Conservation (phyloP, 2,113 vertebrate genomes). For the Protobothrops mucrosquamatus region DNA sequence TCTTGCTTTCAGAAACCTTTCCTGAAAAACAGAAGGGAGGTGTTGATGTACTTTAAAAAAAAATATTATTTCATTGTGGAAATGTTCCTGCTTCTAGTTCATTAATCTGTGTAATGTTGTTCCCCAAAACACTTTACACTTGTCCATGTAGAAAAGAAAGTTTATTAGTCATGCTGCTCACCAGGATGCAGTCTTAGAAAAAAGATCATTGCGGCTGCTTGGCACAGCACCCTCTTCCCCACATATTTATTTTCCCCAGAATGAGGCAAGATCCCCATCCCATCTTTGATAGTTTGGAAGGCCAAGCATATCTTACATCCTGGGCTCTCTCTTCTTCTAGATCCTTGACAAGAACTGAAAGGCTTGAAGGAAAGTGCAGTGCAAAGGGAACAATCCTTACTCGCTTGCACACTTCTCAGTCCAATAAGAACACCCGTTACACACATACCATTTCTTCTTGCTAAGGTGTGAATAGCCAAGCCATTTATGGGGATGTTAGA, state of each 20-base stretch:
- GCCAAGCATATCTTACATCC: neutral
- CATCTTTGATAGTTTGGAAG: neutral
- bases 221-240: neutral
- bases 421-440: constrained; percentile 23
- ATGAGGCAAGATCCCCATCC: neutral
- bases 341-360: constrained; percentile 4
- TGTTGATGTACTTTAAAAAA: neutral
- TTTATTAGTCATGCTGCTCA: constrained; percentile 72
- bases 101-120: neutral
- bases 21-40: neutral
- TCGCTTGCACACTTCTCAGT: neutral
- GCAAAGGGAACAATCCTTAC: neutral
- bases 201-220: neutral
- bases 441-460: constrained; percentile 18
- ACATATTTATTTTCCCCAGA: neutral
- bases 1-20: neutral
- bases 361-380: neutral
- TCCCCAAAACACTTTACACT: neutral
- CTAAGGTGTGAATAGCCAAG: constrained; percentile 1
- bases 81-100: neutral
- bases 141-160: constrained; percentile 71
- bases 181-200: constrained; percentile 61
- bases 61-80: neutral
- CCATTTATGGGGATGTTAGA: neutral
- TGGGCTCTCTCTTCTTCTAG: neutral